phyloP scores from a whole-genome alignment of 2,797 vertebrate species.

The Paramormyrops hopkinsi region DNA sequence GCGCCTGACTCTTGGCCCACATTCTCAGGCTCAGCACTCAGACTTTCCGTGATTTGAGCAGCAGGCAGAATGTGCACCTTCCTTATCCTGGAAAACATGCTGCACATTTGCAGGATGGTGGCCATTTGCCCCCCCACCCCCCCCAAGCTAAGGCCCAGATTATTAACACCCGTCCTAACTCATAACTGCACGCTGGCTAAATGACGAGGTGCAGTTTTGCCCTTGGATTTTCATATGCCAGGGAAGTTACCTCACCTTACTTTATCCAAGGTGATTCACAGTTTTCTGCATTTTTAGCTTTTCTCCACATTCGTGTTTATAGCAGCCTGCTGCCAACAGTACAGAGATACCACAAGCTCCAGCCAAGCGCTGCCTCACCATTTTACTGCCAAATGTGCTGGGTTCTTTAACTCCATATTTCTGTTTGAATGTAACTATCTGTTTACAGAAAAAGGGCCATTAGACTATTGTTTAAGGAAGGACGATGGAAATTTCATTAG shows the following conservation, averaged over 20 bases:
- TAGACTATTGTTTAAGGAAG: neutral
- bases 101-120: constrained; percentile 6
- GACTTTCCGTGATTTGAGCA: constrained; percentile 30
- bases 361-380: neutral
- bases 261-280: neutral
- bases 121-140: neutral
- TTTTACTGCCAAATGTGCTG: neutral
- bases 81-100: neutral
- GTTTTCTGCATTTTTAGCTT: neutral
- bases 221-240: neutral
- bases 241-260: neutral
- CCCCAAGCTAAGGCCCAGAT: neutral
- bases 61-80: neutral
- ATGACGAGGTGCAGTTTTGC: neutral
- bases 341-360: neutral
- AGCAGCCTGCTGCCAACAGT: neutral
- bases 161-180: neutral
- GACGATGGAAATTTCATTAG: neutral
- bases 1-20: neutral
- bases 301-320: neutral
- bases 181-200: neutral
- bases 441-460: neutral
- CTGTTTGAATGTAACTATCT: neutral
- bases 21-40: constrained; percentile 19
- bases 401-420: neutral